Evolutionary conservation across 2,888 invertebrate species (phyloP).

Genomic region (Apotomis betuletana): DNA sequence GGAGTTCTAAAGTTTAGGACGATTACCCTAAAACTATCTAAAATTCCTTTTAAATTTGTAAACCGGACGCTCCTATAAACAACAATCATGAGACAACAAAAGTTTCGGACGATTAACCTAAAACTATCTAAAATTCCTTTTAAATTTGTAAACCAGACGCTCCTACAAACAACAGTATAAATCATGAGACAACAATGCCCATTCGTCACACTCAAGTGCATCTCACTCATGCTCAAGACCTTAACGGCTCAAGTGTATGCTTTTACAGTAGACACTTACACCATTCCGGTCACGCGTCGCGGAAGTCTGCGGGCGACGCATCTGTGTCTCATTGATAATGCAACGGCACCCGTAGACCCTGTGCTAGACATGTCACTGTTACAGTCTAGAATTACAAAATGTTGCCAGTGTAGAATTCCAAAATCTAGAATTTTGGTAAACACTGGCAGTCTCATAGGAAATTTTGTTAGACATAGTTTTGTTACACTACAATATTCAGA

Average conservation of each 20-base stretch:
- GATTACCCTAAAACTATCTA: neutral
- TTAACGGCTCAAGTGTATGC: neutral
- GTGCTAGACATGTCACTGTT: constrained; percentile 16
- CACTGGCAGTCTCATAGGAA: no score
- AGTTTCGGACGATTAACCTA: no score
- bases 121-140: constrained; percentile 2
- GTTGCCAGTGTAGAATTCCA: neutral
- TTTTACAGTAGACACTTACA: neutral
- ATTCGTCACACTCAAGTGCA: constrained; percentile 36
- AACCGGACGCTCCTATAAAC: constrained; percentile 17
- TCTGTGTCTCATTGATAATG: constrained; percentile 39
- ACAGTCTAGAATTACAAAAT: neutral
- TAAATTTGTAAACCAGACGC: constrained; percentile 5
- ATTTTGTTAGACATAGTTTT: no score
- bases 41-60: constrained; percentile 5
- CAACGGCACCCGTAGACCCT: constrained; percentile 17
- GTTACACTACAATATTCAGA: no score
- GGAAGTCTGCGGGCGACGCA: constrained; percentile 32
- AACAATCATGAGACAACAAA: constrained; percentile 30
- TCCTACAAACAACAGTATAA: constrained; percentile 33
- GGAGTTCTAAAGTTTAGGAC: no score
- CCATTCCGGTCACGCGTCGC: neutral
- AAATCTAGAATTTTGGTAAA: no score
- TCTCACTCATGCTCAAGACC: neutral
- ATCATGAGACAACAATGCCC: constrained; percentile 32